Conservation (phyloP, 1,140 invertebrate genomes). For the Chrysomallon squamiferum region DNA sequence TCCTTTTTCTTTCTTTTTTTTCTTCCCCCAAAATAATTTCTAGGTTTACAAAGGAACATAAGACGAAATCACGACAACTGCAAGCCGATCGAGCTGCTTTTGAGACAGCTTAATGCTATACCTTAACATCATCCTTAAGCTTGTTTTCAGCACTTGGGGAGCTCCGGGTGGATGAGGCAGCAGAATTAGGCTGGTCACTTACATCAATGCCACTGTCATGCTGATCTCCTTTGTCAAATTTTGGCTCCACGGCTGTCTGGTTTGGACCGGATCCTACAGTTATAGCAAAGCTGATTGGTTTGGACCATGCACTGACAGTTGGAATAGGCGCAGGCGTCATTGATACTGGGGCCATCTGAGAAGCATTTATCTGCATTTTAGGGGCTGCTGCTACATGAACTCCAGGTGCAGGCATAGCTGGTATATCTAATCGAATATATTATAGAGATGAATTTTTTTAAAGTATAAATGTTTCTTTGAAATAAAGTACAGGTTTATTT, state of each 20-base stretch:
- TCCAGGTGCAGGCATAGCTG: background rate
- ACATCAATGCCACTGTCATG: slow-evolving; percentile 68
- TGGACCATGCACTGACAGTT: slow-evolving; percentile 83
- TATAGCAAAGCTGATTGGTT: slow-evolving; percentile 71
- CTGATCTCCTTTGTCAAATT: slow-evolving; percentile 62
- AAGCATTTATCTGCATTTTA: background rate
- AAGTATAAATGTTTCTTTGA: background rate
- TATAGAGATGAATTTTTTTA: background rate
- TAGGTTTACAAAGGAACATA: background rate
- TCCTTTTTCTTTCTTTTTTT: too few relatives aligned
- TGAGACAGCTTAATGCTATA: slow-evolving; percentile 10
- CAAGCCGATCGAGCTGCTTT: slow-evolving; percentile 7
- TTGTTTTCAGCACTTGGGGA: slow-evolving; percentile 64
- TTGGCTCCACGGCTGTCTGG: slow-evolving; percentile 25
- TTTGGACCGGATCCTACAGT: slow-evolving; percentile 6
- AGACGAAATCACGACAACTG: slow-evolving; percentile 3
- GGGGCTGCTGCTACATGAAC: background rate
- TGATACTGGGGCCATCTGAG: slow-evolving; percentile 12
- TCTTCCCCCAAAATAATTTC: background rate
- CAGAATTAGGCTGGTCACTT: slow-evolving; percentile 65
- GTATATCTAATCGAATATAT: background rate
- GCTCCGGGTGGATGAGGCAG: slow-evolving; percentile 64
- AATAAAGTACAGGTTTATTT: too few relatives aligned
- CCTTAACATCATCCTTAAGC: slow-evolving; percentile 50
- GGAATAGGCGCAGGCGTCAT: slow-evolving; percentile 70